Evolutionary conservation across 2,888 invertebrate species (phyloP), one percentile per base, ranked within the genome.

Genomic region (Schrankia costaestrigalis): DNA sequence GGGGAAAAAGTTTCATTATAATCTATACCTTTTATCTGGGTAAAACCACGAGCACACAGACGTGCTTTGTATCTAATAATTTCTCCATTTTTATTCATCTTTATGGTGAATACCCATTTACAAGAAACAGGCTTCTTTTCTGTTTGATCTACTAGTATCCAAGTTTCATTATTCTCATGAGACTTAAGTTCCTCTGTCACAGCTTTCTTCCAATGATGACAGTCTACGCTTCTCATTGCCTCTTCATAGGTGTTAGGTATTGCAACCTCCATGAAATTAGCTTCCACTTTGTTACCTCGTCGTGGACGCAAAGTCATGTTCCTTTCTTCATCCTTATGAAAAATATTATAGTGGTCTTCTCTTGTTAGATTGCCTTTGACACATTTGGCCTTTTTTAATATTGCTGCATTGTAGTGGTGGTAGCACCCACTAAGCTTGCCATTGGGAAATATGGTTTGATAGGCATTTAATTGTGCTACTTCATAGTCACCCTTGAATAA

Each of bases 81-180:
- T 5, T 32, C 12, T 3, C 33, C 31, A 36, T 51, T 13, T 14
- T 37, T 23, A 34, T 49, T 27, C 18, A 17, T 54, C 28, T 59
- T 56, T 10, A 56, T 35, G 5, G n/a, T 4, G 30, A 59, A 56
- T 6, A 57, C 50, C 56, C 56, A 59, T 22, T 59, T 62, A 5
- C 43, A 28, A 26, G 54, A 44, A 19, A 61, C 19, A 3, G 56
- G 41, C 13, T 42, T 31, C 17, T 46, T 35, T 29, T 23, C 18
- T 5, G 38, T 11, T 13, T 36, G 44, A 4, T 53, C 25, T 6
- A 47, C 37, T 3, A 22, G 0, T 23, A 25, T 47, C 58, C 56
- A 57, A 3, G 54, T 58, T 3, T 55, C 28, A 38, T 55, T 57
- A 13, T 44, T 43, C 26, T 48, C 18, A 33, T 41, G 47, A 11